Evolutionary conservation across 2,888 invertebrate genomes (phyloP).

Genomic region (Trissoscelio sp.): DNA sequence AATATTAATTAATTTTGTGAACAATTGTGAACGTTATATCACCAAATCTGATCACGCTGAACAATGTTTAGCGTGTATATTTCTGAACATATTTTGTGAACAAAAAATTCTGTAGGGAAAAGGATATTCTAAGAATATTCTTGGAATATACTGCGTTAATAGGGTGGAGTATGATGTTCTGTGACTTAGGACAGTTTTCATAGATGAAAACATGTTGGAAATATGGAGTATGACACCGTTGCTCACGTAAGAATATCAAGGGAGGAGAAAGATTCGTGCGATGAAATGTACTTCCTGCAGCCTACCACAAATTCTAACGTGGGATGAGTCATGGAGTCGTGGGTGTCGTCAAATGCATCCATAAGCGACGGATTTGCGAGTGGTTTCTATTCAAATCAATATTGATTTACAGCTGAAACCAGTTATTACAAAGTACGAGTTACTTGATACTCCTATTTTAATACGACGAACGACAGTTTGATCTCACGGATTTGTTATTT

Average conservation of each 20-base stretch:
- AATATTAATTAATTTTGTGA: too few species aligned
- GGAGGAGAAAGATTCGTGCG: slow-evolving; percentile 34
- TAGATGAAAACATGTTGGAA: slow-evolving; percentile 5
- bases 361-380: slow-evolving; percentile 57
- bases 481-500: slow-evolving; percentile 41
- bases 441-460: slow-evolving; percentile 49
- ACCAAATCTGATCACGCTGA: too few species aligned
- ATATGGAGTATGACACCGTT: slow-evolving; percentile 24
- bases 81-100: too few species aligned
- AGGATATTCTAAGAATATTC: too few species aligned
- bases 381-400: slow-evolving; percentile 63
- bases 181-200: slow-evolving; percentile 27
- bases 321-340: slow-evolving; percentile 70
- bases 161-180: too few species aligned
- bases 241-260: slow-evolving; percentile 28
- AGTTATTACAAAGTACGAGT: slow-evolving; percentile 39
- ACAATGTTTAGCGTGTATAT: too few species aligned
- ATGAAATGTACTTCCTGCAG: slow-evolving; percentile 63
- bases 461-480: slow-evolving; percentile 28
- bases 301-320: slow-evolving; percentile 26
- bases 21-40: too few species aligned
- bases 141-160: too few species aligned
- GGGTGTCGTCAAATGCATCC: slow-evolving; percentile 74
- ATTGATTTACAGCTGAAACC: slow-evolving; percentile 55
- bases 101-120: too few species aligned